Percentiles rank a stretch among this genome's conserved stretches.
phyloP scores from a whole-genome alignment of 1,140 invertebrate genomes.

The Papilio helenus region DNA sequence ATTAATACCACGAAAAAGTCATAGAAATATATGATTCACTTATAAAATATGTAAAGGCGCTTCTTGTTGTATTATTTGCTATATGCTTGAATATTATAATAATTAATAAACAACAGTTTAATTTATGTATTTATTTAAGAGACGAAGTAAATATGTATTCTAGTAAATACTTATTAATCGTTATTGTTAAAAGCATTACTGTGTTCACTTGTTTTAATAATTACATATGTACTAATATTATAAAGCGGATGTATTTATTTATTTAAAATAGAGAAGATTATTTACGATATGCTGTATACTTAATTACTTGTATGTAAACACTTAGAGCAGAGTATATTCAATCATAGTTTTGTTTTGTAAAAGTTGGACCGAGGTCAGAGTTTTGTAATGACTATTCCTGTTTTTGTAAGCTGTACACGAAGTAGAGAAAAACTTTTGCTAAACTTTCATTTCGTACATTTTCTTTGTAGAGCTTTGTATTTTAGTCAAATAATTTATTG shows the following conservation, averaged over 20 bases:
- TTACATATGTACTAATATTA: neutral
- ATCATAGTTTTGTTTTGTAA: neutral
- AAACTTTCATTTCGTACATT: neutral
- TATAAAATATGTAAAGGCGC: neutral
- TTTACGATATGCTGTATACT: neutral
- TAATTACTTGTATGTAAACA: neutral
- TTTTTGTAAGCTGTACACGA: neutral
- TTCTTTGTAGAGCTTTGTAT: neutral
- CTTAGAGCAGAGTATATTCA: neutral
- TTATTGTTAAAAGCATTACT: constrained; percentile 3
- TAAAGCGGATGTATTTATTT: neutral
- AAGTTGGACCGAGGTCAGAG: neutral
- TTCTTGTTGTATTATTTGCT: neutral
- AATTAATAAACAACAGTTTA: neutral
- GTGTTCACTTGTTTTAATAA: neutral
- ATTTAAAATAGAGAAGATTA: neutral
- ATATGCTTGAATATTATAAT: neutral
- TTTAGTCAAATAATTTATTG: neutral
- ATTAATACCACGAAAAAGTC: neutral
- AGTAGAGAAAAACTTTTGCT: neutral
- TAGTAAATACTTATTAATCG: neutral
- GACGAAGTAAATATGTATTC: neutral
- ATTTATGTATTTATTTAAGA: neutral
- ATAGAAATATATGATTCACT: too few species aligned
- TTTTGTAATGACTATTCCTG: neutral